Base-by-base conservation (phyloP, 2,113 vertebrate species). In the Raja brachyura region DNA sequence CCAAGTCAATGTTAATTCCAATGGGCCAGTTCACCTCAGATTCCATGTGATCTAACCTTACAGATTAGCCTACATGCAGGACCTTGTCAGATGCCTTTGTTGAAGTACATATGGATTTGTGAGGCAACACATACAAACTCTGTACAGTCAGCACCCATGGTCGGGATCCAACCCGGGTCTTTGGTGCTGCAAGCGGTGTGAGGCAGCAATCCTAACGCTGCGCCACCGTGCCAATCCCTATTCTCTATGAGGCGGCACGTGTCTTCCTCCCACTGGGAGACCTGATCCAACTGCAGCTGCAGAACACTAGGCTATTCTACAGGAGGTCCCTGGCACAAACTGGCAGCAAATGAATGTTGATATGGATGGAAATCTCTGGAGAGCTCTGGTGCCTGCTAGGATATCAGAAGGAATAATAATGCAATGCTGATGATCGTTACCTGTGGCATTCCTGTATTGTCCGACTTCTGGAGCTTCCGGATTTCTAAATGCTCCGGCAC, bases 401-500 rank as follows among this genome's bases (percentile, higher is more conserved):
- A 18, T 66, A 56, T 16, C 28, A 66, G 63, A 9, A 33, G 59
- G 61, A 66, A 63, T 85, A 48, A 66, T 31, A 18, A 13, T 88
- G 59, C 13, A 14, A 88, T 88, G 7, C 14, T 5, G n/a, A 63
- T 18, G 56, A 28, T 63, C 59, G 93, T 96, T 75, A 98, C 98
- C 98, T 98, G 98, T 48, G 97, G 96, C 63, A 99, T 95, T 7
- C 98, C 98, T 0, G 97, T 97, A 85, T 95, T 98, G n/a, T 96
- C 96, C 0, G 94, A 93, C 93, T 96, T 97, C 93, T 97, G 94
- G 86, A 99, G 96, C 10, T 97, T 96, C 76, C 97, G 95, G 28
- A 97, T 96, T 95, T 99, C 98, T 93, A 99, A 96, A 0, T 99
- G 98, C 93, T 99, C 98, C 0, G 97, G 98, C 14, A 99, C 98